Evolutionary conservation across 2,888 invertebrate genomes (phyloP).

Genomic region (Toxonevra muliebris): DNA sequence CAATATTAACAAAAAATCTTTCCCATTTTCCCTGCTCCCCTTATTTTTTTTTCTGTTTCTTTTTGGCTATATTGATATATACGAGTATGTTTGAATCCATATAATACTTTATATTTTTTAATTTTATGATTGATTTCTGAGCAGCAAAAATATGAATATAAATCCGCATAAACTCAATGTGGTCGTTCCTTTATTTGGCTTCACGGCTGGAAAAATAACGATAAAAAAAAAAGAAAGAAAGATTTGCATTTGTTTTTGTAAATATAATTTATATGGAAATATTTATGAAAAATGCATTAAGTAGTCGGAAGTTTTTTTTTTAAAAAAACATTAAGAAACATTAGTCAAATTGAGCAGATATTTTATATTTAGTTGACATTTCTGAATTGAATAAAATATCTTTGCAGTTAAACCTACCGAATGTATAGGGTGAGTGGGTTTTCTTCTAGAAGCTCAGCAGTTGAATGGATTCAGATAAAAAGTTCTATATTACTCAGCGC

Average conservation of each 20-base stretch:
- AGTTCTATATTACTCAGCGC: too few relatives aligned
- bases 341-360: too few relatives aligned
- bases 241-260: not conserved
- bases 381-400: too few relatives aligned
- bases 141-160: constrained; percentile 37
- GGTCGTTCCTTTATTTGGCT: constrained; percentile 32
- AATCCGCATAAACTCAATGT: constrained; percentile 36
- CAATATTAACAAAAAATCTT: not conserved
- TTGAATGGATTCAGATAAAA: too few relatives aligned
- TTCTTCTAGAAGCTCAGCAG: too few relatives aligned
- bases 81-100: constrained; percentile 11
- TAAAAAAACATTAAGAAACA: too few relatives aligned
- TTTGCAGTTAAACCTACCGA: too few relatives aligned
- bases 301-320: not conserved
- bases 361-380: too few relatives aligned
- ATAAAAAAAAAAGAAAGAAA: constrained; percentile 7
- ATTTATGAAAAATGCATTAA: not conserved
- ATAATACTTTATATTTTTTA: constrained; percentile 12
- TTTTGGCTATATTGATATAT: not conserved
- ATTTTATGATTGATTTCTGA: constrained; percentile 44
- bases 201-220: constrained; percentile 32
- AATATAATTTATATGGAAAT: not conserved
- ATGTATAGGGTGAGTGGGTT: too few relatives aligned
- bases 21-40: not conserved
- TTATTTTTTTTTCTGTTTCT: constrained; percentile 13